Conservation (phyloP, 1,140 invertebrate species). For the Zaprionus tsacasi region DNA sequence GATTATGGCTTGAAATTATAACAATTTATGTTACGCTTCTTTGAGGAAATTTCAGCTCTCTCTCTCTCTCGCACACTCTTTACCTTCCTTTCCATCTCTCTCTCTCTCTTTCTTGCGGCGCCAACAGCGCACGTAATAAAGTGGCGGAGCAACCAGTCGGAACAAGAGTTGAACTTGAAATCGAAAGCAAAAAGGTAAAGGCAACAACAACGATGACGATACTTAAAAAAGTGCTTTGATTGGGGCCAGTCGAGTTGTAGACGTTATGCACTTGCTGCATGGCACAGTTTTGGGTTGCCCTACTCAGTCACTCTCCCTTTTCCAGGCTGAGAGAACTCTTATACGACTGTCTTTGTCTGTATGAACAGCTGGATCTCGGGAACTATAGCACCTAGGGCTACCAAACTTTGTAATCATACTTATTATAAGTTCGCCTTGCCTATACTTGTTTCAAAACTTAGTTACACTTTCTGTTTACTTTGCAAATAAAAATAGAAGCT, state of each 20-base stretch:
- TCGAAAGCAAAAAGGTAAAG: slow-evolving; percentile 57
- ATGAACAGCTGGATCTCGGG: too few relatives aligned
- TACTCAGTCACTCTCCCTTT: neutral
- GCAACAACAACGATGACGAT: slow-evolving; percentile 43
- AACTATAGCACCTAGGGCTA: too few relatives aligned
- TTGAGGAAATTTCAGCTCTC: slow-evolving; percentile 54
- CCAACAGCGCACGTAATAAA: slow-evolving; percentile 72
- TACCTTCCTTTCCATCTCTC: neutral
- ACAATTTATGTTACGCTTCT: slow-evolving; percentile 81
- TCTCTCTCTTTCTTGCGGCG: slow-evolving; percentile 16
- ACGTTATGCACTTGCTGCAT: slow-evolving; percentile 3
- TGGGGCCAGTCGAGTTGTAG: slow-evolving; percentile 11
- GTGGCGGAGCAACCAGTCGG: slow-evolving; percentile 70
- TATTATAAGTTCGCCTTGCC: neutral
- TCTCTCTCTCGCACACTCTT: neutral
- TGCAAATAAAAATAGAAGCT: too few relatives aligned
- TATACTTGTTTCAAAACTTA: too few relatives aligned
- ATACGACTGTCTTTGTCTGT: too few relatives aligned
- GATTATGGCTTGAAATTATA: slow-evolving; percentile 75
- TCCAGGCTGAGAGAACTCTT: neutral
- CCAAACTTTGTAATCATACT: neutral
- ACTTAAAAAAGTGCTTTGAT: slow-evolving; percentile 31
- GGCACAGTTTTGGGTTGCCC: neutral
- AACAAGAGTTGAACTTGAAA: slow-evolving; percentile 82
- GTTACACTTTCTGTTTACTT: too few relatives aligned